Evolutionary conservation across 2,888 invertebrate genomes (phyloP).

Genomic region (Drosophila trichaetosa): DNA sequence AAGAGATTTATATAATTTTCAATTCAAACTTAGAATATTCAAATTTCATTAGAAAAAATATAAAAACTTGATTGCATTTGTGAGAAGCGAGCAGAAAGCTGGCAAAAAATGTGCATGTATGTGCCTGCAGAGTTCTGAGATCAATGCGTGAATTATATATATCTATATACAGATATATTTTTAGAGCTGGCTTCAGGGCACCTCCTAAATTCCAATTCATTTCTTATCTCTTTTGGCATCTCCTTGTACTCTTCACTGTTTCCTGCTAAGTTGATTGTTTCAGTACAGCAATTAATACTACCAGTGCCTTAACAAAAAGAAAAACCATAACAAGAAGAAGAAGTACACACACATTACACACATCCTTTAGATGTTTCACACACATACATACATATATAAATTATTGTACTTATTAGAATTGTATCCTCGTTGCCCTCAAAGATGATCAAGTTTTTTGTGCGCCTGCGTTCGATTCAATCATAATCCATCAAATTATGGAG

Average conservation of each 20-base stretch:
- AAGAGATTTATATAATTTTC: not conserved
- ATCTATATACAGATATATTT: not conserved
- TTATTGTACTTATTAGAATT: slow-evolving; percentile 1
- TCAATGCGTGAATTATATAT: not conserved
- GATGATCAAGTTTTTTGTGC: slow-evolving; percentile 55
- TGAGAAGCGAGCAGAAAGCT: not conserved
- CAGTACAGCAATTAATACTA: slow-evolving; percentile 66
- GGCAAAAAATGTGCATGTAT: too few species aligned
- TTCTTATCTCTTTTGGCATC: slow-evolving; percentile 2
- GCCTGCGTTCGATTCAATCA: slow-evolving; percentile 50
- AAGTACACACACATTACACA: slow-evolving; percentile 11
- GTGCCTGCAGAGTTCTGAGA: not conserved
- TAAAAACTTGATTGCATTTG: not conserved
- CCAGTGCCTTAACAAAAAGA: slow-evolving; percentile 70
- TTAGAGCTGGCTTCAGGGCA: not conserved
- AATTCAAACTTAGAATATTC: not conserved
- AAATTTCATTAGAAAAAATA: not conserved
- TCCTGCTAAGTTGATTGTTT: slow-evolving; percentile 49
- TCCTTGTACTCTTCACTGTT: slow-evolving; percentile 21
- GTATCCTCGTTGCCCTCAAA: slow-evolving; percentile 38
- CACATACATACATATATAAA: slow-evolving; percentile 14
- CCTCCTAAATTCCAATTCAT: too few species aligned
- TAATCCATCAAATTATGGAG: slow-evolving; percentile 48
- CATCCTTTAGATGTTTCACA: slow-evolving; percentile 24
- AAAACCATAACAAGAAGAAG: slow-evolving; percentile 19